These are phyloP conservation scores for Albula glossodonta DNA, from an alignment of 2,113 vertebrate species.

Conservation along the genomic window DNA sequence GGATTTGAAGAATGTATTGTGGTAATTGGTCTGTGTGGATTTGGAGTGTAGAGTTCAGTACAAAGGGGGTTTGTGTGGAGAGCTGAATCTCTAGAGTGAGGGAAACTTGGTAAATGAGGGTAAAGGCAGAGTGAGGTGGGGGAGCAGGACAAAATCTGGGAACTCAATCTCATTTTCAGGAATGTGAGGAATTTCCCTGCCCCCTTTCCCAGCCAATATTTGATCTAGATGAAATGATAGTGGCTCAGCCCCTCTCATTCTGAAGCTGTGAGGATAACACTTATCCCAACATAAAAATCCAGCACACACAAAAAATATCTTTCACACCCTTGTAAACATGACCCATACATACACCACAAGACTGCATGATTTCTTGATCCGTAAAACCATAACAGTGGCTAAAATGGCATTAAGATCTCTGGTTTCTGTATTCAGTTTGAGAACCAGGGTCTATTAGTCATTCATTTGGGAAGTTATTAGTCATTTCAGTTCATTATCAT, in stretches of 20 bases:
- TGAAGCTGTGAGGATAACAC: constrained; percentile 5
- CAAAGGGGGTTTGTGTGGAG: not conserved
- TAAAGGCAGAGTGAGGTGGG: not conserved
- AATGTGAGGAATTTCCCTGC: constrained; percentile 49
- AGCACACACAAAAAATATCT: not conserved
- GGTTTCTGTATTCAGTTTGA: not conserved
- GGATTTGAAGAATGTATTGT: not conserved
- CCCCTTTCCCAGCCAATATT: constrained; percentile 45
- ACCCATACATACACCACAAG: not conserved
- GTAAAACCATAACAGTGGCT: not conserved
- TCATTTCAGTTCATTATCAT: not conserved
- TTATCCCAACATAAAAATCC: not conserved
- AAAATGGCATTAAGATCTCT: not conserved
- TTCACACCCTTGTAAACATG: not conserved
- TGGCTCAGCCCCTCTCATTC: constrained; percentile 28
- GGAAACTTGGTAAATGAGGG: not conserved
- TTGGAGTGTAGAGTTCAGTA: not conserved
- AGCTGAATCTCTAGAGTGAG: not conserved
- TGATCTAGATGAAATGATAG: constrained; percentile 48
- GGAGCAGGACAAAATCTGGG: constrained; percentile 21
- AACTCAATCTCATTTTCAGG: constrained; percentile 31
- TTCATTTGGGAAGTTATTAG: not conserved
- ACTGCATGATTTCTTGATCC: not conserved
- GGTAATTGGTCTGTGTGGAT: not conserved
- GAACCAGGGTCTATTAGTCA: not conserved